Base-by-base conservation (phyloP, 2,888 invertebrate genomes). In the Drosophila paramelanica region DNA sequence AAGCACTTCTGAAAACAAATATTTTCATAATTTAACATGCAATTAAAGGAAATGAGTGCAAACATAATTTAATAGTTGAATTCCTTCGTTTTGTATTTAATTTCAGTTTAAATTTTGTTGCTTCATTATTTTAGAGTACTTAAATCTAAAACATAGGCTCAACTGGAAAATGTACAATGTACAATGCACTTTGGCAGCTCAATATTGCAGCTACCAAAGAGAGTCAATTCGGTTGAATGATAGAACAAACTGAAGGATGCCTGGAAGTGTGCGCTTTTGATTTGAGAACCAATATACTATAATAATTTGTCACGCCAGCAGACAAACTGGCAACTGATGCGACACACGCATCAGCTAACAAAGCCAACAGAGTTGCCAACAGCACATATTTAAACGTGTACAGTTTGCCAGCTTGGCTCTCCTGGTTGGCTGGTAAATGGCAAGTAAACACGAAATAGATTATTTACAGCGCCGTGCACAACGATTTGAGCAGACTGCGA, bases 381-480 rank as follows among this genome's bases (percentile, higher is more conserved):
- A 23, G 4, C 66, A 70, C 65, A 64, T 56, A 45, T 52, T 60
- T 14, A 10, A 50, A 49, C 36, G 51, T 57, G 56, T 42, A 56
- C 52, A 43, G 38, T 51, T 62, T 46, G 31, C 20, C 36, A 58
- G 25, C 38, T 39, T 49, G 38, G 39, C 52, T 45, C 47, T 62
- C 25, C 46, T 25, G 33, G 60, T 46, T 62, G 39, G 52, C 33
- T 61, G 64, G 64, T 66, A 72, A 83, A 67, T 67, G 71, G 71
- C 81, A 87, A 69, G 86, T 58, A 75, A 80, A 85, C 81, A 80
- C 80, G 66, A 77, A 77, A 72, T 76, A 74, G 86, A 85, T 88
- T 85, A 85, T 86, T 86, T 88, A 86, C 84, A 80, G 88, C 69
- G 68, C 59, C 67, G 72, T 88, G 88, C 88, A 76, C 88, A 86